These are phyloP conservation scores for Pterophyllum scalare DNA, from an alignment of 2,113 vertebrate genomes.

Conservation along the genomic window DNA sequence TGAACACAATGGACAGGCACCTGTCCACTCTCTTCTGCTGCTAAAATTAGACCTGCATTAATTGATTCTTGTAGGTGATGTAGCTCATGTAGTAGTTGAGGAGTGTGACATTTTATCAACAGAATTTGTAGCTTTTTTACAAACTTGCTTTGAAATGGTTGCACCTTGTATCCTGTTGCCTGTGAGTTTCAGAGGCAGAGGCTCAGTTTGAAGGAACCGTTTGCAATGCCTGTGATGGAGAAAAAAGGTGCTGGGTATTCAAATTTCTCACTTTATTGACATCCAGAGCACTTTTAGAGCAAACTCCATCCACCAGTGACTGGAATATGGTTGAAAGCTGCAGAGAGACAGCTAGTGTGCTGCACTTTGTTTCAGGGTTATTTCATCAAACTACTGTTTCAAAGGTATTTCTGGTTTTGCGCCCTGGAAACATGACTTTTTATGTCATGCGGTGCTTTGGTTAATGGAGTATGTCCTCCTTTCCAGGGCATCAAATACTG, in stretches of 20 bases:
- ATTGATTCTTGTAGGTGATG: background rate
- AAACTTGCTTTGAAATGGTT: background rate
- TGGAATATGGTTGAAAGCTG: background rate
- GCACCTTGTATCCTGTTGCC: background rate
- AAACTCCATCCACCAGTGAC: background rate
- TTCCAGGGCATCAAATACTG: background rate
- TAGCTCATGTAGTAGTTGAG: background rate
- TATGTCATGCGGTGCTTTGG: background rate
- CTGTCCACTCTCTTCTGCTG: no score
- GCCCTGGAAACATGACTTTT: background rate
- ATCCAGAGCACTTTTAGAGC: background rate
- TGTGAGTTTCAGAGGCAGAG: background rate
- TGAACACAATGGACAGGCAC: background rate
- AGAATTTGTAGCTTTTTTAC: background rate
- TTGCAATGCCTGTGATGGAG: slow-evolving; percentile 1
- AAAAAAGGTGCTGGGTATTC: background rate
- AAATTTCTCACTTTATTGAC: background rate
- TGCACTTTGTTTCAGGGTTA: background rate
- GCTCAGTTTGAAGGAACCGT: background rate
- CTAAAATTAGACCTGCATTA: background rate
- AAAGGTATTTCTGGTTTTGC: background rate
- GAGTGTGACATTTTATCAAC: background rate
- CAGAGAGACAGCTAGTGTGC: background rate
- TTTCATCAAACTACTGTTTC: slow-evolving; percentile 2
- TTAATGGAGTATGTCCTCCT: background rate